Conservation (phyloP, 2,113 vertebrate genomes). For the Eubucco bourcierii region DNA sequence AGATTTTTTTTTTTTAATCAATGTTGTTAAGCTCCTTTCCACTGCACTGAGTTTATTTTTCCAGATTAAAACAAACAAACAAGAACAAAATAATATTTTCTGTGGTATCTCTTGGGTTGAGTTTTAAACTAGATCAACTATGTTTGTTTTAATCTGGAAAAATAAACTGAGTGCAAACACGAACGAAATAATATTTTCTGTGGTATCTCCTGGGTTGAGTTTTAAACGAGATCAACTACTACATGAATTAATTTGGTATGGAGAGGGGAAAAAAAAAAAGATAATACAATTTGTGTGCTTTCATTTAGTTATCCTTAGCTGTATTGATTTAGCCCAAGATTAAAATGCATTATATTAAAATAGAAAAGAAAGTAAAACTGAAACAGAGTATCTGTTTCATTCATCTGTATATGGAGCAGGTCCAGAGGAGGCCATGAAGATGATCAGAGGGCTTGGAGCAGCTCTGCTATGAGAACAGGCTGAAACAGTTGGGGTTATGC, state of each 20-base stretch:
- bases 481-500: no score
- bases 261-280: conserved; percentile 27
- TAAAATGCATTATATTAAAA: conserved; percentile 61
- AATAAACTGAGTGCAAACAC: conserved; percentile 26
- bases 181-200: conserved; percentile 13
- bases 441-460: no score
- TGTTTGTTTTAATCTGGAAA: conserved; percentile 76
- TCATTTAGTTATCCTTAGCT: conserved; percentile 71
- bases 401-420: no score
- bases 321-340: conserved; percentile 62
- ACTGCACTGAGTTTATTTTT: conserved; percentile 76
- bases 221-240: conserved; percentile 73
- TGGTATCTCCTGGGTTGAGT: conserved; percentile 56
- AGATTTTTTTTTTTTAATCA: conserved; percentile 87
- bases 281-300: conserved; percentile 74
- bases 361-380: not conserved
- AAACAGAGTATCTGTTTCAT: not conserved
- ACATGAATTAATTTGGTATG: conserved; percentile 68
- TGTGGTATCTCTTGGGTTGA: conserved; percentile 53
- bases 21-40: conserved; percentile 78
- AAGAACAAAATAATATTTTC: conserved; percentile 5
- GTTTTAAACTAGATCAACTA: conserved; percentile 67
- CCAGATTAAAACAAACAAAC: conserved; percentile 45
- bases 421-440: no score
- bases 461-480: no score